Evolutionary conservation across 2,888 invertebrate genomes (phyloP), one percentile per base, ranked within the genome.

Genomic region (Aradus depressus): DNA sequence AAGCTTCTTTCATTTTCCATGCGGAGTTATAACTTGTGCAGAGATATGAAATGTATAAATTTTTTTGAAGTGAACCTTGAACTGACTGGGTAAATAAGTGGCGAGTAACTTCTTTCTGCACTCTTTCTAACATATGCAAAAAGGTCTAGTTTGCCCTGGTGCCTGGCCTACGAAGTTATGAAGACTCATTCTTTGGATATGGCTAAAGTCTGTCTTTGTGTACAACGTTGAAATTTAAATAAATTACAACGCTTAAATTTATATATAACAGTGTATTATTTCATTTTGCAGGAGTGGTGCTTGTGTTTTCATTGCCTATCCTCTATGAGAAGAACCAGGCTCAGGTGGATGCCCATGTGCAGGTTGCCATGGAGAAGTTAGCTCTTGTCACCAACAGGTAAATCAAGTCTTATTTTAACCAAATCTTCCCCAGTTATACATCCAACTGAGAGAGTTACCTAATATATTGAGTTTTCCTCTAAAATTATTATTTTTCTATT

Each of bases 261-360:
- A 38, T 38, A 10, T 38, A 18, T 31, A 31, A 14, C 10, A 38
- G 38, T 38, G 10, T 3, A 2, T 12, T 14, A 34, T 31, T 34
- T 54, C 52, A 10, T 55, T 25, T 54, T 50, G 10, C 73, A 93
- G 93, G 82, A 62, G 89, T 91, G 73, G 81, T 95, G 64, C 85
- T 86, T 62, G 75, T 92, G 62, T 96, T 96, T 77, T 85, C 93
- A 62, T 75, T 95, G 73, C 96, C 96, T 58, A 96, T 95, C 75
- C 85, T 95, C 57, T 92, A 92, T 70, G 90, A 91, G 75, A 84
- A 85, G 74, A 91, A 92, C 78, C 89, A 92, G 74, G 77, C 84
- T 68, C 87, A 89, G 70, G 88, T 91, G 65, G 91, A 92, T 73
- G 84, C 87, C 69, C 87, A 91, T 71, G 75, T 91, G 62, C 87